phyloP scores from a whole-genome alignment of 2,113 vertebrate species.

The Austrofundulus limnaeus region DNA sequence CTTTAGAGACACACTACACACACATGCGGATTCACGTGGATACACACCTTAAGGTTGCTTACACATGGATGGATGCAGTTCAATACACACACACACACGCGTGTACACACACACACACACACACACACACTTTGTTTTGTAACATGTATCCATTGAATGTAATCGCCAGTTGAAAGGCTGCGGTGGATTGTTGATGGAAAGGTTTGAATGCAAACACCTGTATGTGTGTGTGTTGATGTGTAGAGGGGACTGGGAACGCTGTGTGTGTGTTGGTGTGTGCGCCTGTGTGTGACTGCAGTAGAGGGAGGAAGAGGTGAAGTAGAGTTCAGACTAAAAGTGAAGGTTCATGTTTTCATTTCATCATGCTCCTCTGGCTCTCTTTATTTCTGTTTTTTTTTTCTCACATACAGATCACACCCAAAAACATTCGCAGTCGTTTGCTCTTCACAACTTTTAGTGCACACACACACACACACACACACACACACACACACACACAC shows the following conservation, averaged over 20 bases:
- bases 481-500: constrained; percentile 36
- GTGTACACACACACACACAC: constrained; percentile 44
- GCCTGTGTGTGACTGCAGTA: constrained; percentile 31
- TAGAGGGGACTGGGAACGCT: not conserved
- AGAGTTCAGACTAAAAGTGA: constrained; percentile 68
- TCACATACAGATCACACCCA: constrained; percentile 58
- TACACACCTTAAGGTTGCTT: constrained; percentile 49
- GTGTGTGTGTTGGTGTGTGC: constrained; percentile 26
- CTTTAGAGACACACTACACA: constrained; percentile 43
- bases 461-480: not conserved
- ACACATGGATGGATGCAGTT: constrained; percentile 53
- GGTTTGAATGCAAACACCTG: constrained; percentile 63
- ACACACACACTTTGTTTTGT: constrained; percentile 46
- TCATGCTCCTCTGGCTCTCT: constrained; percentile 54
- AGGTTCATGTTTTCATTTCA: constrained; percentile 66
- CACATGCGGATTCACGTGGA: constrained; percentile 44
- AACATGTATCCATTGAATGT: constrained; percentile 50
- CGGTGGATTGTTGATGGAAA: constrained; percentile 50
- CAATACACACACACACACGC: constrained; percentile 45
- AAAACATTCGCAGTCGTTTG: constrained; percentile 61
- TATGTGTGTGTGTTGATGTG: constrained; percentile 40
- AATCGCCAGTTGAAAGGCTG: constrained; percentile 42
- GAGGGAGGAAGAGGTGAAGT: constrained; percentile 50
- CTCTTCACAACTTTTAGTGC: constrained; percentile 53
- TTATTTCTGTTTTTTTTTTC: constrained; percentile 46